These are phyloP conservation scores for Drosophila prostipennis DNA, from an alignment of 2,888 invertebrate genomes.

Conservation along the genomic window DNA sequence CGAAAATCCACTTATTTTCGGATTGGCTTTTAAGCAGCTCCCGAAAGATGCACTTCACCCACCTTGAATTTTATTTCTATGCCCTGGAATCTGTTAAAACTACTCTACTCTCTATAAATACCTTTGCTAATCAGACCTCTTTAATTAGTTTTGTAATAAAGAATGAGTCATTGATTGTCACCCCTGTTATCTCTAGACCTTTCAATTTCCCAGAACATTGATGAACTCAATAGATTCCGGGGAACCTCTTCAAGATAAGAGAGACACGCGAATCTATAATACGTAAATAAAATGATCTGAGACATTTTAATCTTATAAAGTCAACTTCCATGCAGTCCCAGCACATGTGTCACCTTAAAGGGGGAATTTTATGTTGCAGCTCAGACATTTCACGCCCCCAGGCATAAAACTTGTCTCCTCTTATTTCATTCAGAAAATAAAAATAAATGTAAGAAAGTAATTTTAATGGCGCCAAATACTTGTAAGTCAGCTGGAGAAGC, in stretches of 20 bases:
- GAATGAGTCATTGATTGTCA: too few species aligned
- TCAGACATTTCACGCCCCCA: constrained; percentile 46
- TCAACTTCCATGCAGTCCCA: neutral
- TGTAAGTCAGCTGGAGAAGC: constrained; percentile 7
- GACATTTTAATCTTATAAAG: too few species aligned
- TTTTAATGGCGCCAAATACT: constrained; percentile 45
- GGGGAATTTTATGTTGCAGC: constrained; percentile 30
- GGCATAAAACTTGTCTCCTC: constrained; percentile 54
- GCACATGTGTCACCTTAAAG: constrained; percentile 54
- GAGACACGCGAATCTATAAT: too few species aligned
- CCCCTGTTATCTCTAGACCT: too few species aligned
- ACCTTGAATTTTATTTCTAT: neutral
- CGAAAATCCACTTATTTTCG: constrained; percentile 34
- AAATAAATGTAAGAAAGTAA: constrained; percentile 33
- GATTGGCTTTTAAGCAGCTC: constrained; percentile 75
- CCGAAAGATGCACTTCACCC: constrained; percentile 53
- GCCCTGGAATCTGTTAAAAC: constrained; percentile 54
- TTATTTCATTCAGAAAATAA: constrained; percentile 9
- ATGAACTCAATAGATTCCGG: too few species aligned
- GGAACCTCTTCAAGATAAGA: too few species aligned
- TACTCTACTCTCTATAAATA: constrained; percentile 35
- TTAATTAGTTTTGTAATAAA: too few species aligned
- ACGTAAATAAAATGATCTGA: too few species aligned
- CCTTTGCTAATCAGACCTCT: neutral
- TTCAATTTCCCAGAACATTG: too few species aligned